Evolutionary conservation across 1,140 invertebrate species (phyloP), one percentile per base, ranked within the genome.

Genomic region (Thrips palmi): DNA sequence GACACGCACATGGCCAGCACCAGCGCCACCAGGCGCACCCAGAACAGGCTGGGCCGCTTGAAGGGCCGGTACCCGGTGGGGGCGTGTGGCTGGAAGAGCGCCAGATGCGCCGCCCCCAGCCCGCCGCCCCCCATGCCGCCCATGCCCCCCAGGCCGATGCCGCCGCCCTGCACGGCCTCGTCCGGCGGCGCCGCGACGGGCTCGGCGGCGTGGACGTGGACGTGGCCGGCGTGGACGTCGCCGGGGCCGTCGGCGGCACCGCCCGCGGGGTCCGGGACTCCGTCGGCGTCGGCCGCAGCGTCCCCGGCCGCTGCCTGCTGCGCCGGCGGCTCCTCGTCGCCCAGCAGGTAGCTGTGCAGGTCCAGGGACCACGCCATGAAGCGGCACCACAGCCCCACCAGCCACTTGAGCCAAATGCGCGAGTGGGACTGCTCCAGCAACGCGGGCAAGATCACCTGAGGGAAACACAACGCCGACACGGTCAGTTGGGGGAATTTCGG

Each of bases 391-490:
- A 74, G 67, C 4, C 78, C 68, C 0, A 97, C 71, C 1, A 88
- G 54, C 8, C 72, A 68, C 58, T 96, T 96, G 11, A 97, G 56
- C 85, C 91, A 94, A 1, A 77, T 78, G 6, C 91, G 64, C 0
- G 89, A 92, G 51, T 97, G 88, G 0, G 85, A 86, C 57, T 98
- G 92, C 53, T 99, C 93, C 25, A 98, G 59, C 30, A 98, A 63
- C 0, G 92, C 89, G 4, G 93, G 93, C 28, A 97, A 62, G 19
- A 98, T 86, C 14, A 97, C 88, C 67, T 77, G 47, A 4, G 40
- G 39, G 34, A 35, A 35, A 35, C n/a, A 21, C 11, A 22, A 2
- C n/a, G n/a, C n/a, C n/a, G n/a, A n/a, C 12, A 22, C 2, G n/a
- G 24, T 18, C 11, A 3, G 17, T 6, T 31, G 18, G 6, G 19